Percentiles rank a stretch among this genome's conserved stretches.
These are phyloP conservation scores for Tapirus terrestris DNA, from an alignment of 2,113 vertebrate species.

Conservation along the genomic window DNA sequence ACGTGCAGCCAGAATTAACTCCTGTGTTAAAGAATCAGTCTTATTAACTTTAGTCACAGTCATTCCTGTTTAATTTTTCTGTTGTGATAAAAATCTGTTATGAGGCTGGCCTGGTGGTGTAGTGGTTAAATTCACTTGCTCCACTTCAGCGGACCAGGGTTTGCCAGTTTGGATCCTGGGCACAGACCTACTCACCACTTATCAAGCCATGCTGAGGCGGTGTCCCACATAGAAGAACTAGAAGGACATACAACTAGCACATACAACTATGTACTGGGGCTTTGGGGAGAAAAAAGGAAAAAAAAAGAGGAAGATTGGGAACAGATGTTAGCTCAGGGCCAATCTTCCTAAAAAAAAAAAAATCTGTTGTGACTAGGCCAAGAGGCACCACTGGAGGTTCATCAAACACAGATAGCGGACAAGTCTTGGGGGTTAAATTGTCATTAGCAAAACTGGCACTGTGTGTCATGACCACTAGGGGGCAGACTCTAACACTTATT, in stretches of 20 bases:
- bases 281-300: too few species aligned
- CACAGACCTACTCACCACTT: too few species aligned
- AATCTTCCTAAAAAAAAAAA: conserved; percentile 17
- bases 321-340: too few species aligned
- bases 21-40: conserved; percentile 46
- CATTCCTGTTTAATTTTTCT: conserved; percentile 66
- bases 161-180: too few species aligned
- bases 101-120: neutral
- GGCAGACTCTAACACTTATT: conserved; percentile 5
- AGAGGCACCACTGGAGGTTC: conserved; percentile 28
- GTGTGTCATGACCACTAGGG: conserved; percentile 8
- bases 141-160: too few species aligned
- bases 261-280: too few species aligned
- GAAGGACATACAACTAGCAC: too few species aligned
- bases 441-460: neutral
- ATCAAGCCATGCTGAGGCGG: too few species aligned
- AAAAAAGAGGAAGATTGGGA: too few species aligned
- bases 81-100: conserved; percentile 57
- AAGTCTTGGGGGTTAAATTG: neutral
- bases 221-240: too few species aligned
- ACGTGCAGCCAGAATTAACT: neutral
- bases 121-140: too few species aligned
- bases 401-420: neutral
- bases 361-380: conserved; percentile 49
- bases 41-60: conserved; percentile 53